Percentiles rank a stretch among this genome's conserved stretches.
Conservation (phyloP, 2,113 vertebrate species). For the Lampris incognitus region DNA sequence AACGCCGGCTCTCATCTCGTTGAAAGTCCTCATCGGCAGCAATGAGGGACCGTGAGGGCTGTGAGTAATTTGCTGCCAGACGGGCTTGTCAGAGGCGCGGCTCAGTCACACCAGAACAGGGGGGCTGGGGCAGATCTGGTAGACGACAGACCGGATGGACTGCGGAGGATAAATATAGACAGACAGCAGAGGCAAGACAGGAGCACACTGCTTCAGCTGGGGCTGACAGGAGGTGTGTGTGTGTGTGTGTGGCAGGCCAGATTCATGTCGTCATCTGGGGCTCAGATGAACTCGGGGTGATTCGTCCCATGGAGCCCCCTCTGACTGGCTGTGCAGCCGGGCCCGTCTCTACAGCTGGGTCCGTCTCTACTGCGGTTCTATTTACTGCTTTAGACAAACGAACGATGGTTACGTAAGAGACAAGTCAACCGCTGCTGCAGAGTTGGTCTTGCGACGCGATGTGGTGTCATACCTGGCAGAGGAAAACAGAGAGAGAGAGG, state of each 20-base stretch:
- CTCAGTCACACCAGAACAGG: constrained; percentile 41
- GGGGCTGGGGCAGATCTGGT: constrained; percentile 31
- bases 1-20: constrained; percentile 36
- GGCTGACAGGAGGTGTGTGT: constrained; percentile 34
- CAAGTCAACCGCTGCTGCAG: neutral
- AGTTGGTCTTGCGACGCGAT: no score
- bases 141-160: constrained; percentile 51
- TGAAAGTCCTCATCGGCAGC: constrained; percentile 60
- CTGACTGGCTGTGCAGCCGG: constrained; percentile 28
- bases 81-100: constrained; percentile 48
- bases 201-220: constrained; percentile 54
- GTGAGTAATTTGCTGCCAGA: constrained; percentile 63
- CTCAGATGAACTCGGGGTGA: constrained; percentile 75
- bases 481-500: constrained; percentile 12
- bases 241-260: constrained; percentile 25
- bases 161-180: constrained; percentile 68
- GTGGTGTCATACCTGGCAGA: neutral
- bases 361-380: neutral
- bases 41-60: constrained; percentile 41
- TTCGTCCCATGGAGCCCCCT: constrained; percentile 53
- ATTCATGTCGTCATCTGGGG: constrained; percentile 61
- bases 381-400: constrained; percentile 15
- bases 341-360: no score
- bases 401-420: neutral
- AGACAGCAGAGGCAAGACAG: constrained; percentile 42